Evolutionary conservation across 2,797 vertebrate genomes (phyloP).

Genomic region (Vultur gryphus): DNA sequence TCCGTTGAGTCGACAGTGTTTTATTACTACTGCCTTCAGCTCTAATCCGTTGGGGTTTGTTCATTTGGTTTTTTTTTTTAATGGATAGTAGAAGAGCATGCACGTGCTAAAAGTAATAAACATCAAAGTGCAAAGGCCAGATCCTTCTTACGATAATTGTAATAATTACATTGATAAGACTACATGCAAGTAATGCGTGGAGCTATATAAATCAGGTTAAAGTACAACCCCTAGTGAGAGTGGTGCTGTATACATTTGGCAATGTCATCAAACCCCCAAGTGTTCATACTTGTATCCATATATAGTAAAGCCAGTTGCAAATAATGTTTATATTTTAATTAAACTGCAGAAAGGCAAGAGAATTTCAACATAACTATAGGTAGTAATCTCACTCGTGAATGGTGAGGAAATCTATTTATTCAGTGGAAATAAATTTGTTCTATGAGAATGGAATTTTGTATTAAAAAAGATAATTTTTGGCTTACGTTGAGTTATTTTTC

Average conservation of each 20-base stretch:
- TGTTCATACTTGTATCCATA: slow-evolving; percentile 56
- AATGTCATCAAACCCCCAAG: neutral
- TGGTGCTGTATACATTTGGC: slow-evolving; percentile 61
- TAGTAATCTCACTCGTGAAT: slow-evolving; percentile 8
- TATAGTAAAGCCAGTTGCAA: slow-evolving; percentile 59
- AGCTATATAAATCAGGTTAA: slow-evolving; percentile 53
- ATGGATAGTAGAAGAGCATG: slow-evolving; percentile 2
- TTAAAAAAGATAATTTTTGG: slow-evolving; percentile 67
- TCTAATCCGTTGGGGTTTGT: neutral
- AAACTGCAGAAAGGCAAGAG: slow-evolving; percentile 51
- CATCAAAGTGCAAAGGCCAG: slow-evolving; percentile 48
- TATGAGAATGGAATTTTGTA: slow-evolving; percentile 73
- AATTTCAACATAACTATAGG: slow-evolving; percentile 44
- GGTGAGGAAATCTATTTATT: slow-evolving; percentile 69
- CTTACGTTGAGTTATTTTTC: slow-evolving; percentile 59
- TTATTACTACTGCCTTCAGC: slow-evolving; percentile 3
- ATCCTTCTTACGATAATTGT: slow-evolving; percentile 1
- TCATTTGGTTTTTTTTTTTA: neutral
- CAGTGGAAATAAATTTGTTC: slow-evolving; percentile 71
- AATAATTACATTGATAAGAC: neutral
- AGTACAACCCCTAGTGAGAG: slow-evolving; percentile 55
- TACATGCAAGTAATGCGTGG: neutral
- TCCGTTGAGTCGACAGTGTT: neutral
- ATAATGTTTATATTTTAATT: slow-evolving; percentile 71
- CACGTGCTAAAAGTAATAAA: slow-evolving; percentile 4